Evolutionary conservation across 1,140 invertebrate genomes (phyloP).

Genomic region (Aleiodes sp.): DNA sequence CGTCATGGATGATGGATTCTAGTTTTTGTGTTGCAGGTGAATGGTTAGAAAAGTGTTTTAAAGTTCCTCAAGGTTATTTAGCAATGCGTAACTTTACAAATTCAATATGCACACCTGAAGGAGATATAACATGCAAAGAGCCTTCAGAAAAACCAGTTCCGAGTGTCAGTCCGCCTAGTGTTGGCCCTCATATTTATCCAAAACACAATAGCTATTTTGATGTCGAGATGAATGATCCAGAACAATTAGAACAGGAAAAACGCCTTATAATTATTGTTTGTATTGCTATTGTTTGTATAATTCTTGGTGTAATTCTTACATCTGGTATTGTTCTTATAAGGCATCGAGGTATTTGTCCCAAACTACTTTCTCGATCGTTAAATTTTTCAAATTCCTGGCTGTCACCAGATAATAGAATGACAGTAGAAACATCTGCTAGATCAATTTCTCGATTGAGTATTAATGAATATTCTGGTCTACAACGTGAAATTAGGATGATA

Average conservation of each 20-base stretch:
- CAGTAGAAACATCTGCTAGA: slow-evolving; percentile 65
- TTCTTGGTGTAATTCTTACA: slow-evolving; percentile 65
- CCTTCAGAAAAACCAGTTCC: slow-evolving; percentile 47
- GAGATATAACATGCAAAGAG: slow-evolving; percentile 55
- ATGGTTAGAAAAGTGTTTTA: slow-evolving; percentile 71
- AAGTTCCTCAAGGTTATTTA: slow-evolving; percentile 71
- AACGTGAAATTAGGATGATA: slow-evolving; percentile 60
- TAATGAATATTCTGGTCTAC: slow-evolving; percentile 73
- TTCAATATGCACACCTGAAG: slow-evolving; percentile 66
- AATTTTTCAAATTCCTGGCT: slow-evolving; percentile 55
- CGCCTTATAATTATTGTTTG: slow-evolving; percentile 65
- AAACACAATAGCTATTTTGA: slow-evolving; percentile 58
- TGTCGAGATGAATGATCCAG: slow-evolving; percentile 60
- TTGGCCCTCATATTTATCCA: slow-evolving; percentile 60
- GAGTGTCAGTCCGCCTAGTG: slow-evolving; percentile 57
- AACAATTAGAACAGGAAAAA: slow-evolving; percentile 60
- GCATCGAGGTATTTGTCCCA: slow-evolving; percentile 67
- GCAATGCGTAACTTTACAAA: slow-evolving; percentile 71
- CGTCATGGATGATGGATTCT: slow-evolving; percentile 64
- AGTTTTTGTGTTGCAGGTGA: slow-evolving; percentile 73
- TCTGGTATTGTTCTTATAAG: slow-evolving; percentile 68
- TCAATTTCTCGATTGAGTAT: slow-evolving; percentile 72
- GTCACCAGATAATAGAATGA: slow-evolving; percentile 57
- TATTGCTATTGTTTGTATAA: slow-evolving; percentile 62
- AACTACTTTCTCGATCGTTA: slow-evolving; percentile 53